Percentiles rank a stretch among this genome's conserved stretches.
Conservation (phyloP, 2,888 invertebrate genomes). For the Thereva unica region DNA sequence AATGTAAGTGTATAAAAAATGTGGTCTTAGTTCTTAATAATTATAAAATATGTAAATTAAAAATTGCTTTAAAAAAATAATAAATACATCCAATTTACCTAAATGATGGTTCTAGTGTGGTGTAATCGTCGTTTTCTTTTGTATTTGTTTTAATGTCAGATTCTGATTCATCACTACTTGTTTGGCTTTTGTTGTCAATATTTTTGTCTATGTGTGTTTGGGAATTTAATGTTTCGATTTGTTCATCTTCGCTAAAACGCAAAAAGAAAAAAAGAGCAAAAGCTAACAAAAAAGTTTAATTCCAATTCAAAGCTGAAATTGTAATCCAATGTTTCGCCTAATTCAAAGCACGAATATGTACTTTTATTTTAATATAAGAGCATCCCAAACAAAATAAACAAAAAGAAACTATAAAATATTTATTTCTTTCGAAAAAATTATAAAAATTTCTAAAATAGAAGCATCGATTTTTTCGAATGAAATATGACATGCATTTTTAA, state of each 20-base stretch:
- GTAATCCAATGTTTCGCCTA: too few relatives aligned
- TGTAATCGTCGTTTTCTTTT: conserved; percentile 46
- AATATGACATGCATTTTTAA: too few relatives aligned
- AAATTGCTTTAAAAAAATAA: neutral
- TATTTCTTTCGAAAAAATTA: too few relatives aligned
- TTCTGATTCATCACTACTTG: conserved; percentile 39
- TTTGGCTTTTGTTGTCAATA: conserved; percentile 41
- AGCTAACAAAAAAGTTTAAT: conserved; percentile 41
- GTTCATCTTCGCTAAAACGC: conserved; percentile 48
- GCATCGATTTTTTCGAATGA: too few relatives aligned
- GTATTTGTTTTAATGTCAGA: conserved; percentile 49
- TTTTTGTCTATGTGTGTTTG: conserved; percentile 30
- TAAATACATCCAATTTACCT: neutral
- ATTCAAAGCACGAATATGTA: too few relatives aligned
- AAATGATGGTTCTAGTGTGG: neutral
- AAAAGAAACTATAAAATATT: too few relatives aligned
- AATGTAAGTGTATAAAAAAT: neutral
- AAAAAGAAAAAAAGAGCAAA: conserved; percentile 44
- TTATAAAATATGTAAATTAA: neutral
- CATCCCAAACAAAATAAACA: too few relatives aligned
- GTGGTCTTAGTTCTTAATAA: neutral
- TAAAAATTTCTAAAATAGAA: too few relatives aligned
- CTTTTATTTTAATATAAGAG: too few relatives aligned
- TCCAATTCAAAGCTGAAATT: neutral
- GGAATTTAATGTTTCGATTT: conserved; percentile 46